Conservation (phyloP, 2,113 vertebrate species). For the Gambusia holbrooki region DNA sequence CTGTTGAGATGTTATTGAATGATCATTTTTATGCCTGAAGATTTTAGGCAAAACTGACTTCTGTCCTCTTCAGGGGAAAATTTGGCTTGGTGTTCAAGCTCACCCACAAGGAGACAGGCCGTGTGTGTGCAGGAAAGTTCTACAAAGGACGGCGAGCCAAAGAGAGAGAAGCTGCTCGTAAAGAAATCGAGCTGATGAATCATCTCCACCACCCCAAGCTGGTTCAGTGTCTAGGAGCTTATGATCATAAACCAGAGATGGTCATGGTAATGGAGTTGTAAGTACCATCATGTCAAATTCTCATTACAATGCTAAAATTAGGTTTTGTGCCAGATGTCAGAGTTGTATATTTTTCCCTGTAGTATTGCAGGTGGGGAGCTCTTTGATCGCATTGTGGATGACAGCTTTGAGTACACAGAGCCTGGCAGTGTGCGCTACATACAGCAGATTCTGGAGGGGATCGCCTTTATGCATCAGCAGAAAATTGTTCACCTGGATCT, state of each 20-base stretch:
- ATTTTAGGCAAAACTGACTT: neutral
- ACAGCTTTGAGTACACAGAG: constrained; percentile 90
- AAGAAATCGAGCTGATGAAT: constrained; percentile 89
- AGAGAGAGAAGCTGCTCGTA: constrained; percentile 79
- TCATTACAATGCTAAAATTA: neutral
- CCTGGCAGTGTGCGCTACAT: constrained; percentile 87
- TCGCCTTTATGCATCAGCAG: constrained; percentile 90
- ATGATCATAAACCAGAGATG: constrained; percentile 80
- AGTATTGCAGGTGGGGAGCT: constrained; percentile 94
- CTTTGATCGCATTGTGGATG: constrained; percentile 94
- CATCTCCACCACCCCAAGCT: constrained; percentile 86
- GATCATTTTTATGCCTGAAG: neutral
- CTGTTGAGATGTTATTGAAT: neutral
- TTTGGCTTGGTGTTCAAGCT: constrained; percentile 87
- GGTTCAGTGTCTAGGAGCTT: constrained; percentile 87
- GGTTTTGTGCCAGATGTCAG: neutral
- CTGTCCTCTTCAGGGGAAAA: constrained; percentile 79
- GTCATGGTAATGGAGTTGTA: constrained; percentile 93
- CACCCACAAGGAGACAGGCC: constrained; percentile 80
- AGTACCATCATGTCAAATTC: constrained; percentile 48
- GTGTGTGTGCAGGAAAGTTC: constrained; percentile 85
- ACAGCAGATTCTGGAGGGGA: constrained; percentile 91
- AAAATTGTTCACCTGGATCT: constrained; percentile 93
- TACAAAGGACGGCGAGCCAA: constrained; percentile 80
- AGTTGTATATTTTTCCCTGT: constrained; percentile 25